Percentiles rank a stretch among this genome's conserved stretches.
Evolutionary conservation across 2,113 vertebrate genomes (phyloP).

Genomic region (Dipodomys stephensi): DNA sequence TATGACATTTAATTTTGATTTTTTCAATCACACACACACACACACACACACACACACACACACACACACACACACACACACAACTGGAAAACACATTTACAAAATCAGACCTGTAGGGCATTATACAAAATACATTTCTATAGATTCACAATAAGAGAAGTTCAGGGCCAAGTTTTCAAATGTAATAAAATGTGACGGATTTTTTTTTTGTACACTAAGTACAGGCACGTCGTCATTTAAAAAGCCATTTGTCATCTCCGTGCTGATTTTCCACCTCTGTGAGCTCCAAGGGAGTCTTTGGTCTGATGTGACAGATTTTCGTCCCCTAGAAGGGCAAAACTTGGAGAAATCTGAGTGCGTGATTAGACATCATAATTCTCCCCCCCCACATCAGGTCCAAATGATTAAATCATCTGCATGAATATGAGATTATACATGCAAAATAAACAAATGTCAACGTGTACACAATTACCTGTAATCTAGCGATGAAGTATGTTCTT

Average conservation of each 20-base stretch:
- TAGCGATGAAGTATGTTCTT: slow-evolving; percentile 59
- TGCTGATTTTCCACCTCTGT: neutral
- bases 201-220: neutral
- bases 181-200: neutral
- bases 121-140: neutral
- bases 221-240: neutral
- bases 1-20: neutral
- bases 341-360: slow-evolving; percentile 54
- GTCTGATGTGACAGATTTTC: neutral
- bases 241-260: neutral
- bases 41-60: no score
- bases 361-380: slow-evolving; percentile 62
- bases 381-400: slow-evolving; percentile 21
- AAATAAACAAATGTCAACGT: slow-evolving; percentile 78
- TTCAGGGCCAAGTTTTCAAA: neutral
- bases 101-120: neutral
- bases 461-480: slow-evolving; percentile 73
- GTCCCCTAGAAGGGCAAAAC: slow-evolving; percentile 29
- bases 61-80: neutral
- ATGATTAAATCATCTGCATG: slow-evolving; percentile 76
- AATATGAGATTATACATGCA: slow-evolving; percentile 72
- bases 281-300: slow-evolving; percentile 15
- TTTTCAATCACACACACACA: no score
- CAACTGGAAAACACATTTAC: neutral
- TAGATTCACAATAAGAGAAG: neutral